These are phyloP conservation scores for Ptyas mucosa DNA, from an alignment of 2,113 vertebrate species.

Conservation along the genomic window DNA sequence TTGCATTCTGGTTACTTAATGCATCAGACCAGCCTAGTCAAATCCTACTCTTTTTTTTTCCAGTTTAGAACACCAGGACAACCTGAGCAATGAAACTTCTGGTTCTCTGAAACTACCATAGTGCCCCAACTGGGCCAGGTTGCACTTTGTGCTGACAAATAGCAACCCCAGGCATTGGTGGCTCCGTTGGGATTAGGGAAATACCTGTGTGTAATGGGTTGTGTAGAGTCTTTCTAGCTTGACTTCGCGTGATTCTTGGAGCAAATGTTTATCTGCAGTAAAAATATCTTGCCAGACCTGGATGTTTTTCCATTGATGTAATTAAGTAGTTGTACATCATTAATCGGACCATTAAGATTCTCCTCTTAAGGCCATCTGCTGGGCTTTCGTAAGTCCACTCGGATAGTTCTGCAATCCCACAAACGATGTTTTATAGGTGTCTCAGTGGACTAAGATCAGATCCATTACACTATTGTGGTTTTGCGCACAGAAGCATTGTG, in stretches of 20 bases:
- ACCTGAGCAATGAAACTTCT: too few relatives aligned
- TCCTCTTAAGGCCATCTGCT: neutral
- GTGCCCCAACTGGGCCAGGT: neutral
- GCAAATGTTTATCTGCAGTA: neutral
- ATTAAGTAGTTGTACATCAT: accelerated
- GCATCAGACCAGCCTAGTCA: too few relatives aligned
- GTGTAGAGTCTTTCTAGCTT: neutral
- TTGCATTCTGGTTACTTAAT: too few relatives aligned
- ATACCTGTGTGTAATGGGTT: too few relatives aligned
- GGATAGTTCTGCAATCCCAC: neutral
- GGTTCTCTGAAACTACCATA: too few relatives aligned
- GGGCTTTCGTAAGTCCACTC: neutral
- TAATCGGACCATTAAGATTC: accelerated
- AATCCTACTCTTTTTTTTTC: too few relatives aligned
- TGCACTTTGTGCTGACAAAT: neutral
- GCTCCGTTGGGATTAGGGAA: neutral
- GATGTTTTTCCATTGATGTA: neutral
- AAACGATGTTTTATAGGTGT: neutral
- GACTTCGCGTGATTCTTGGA: neutral
- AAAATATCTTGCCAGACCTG: neutral
- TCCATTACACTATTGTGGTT: neutral
- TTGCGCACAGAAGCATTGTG: neutral
- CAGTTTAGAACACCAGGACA: too few relatives aligned
- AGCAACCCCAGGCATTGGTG: neutral
- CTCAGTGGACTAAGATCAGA: neutral